Base-by-base conservation (phyloP, 2,888 invertebrate species). In the Alcis repandata region DNA sequence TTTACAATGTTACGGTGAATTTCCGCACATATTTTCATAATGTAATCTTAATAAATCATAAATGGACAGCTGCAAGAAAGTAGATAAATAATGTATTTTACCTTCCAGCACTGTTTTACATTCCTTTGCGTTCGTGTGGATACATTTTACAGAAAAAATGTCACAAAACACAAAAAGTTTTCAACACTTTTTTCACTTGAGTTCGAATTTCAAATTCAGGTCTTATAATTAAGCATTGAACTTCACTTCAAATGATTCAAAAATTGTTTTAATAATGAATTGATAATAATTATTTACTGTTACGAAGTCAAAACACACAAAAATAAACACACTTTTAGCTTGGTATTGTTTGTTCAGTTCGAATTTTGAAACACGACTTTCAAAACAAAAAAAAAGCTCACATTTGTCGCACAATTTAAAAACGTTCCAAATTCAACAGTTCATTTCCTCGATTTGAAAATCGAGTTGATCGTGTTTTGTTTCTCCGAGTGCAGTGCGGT, bases 91-190 rank as follows among this genome's bases (percentile, higher is more conserved):
- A 68, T 68, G 59, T 69, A 70, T 72, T 40, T 73, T 73, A 75
- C 75, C 73, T 73, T 63, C 20, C 60, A 59, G 48, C 67, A 66
- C 70, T 73, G 43, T 66, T 68, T 70, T 68, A 69, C 68, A 75
- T 73, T 75, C 71, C 72, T 36, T 41, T 38, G 38, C 46, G 56
- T 46, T 53, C 60, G 62, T 64, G 67, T 56, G 59, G 66, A 58
- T 49, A 59, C 65, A 67, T 63, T 56, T 19, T 69, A 64, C 33
- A 33, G 48, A 45, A 58, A 59, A 41, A 43, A 59, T 54, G 51
- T 49, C 60, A 66, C 48, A 54, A 57, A 53, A 38, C 27, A 20
- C 20, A 48, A 20, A 53, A 53, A 41, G 13, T 6, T 8, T 41
- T 1, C 15, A 8, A 17, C 41, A 15, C 9, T 2, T 41, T 17